Base-by-base conservation (phyloP, 2,113 vertebrate genomes). In the Leptodactylus fuscus region DNA sequence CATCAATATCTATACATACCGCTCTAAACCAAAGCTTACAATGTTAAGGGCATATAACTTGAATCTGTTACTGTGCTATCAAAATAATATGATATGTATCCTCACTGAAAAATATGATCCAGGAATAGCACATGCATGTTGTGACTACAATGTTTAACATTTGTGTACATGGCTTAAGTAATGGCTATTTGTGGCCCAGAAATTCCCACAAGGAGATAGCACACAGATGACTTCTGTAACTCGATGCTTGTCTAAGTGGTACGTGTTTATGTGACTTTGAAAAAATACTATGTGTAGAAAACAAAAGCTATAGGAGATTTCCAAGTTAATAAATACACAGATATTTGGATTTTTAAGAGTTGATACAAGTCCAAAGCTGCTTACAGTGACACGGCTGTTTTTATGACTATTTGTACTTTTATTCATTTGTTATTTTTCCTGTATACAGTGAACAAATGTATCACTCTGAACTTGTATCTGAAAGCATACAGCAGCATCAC, bases 131-230 rank as follows among this genome's bases (percentile, higher is more conserved):
- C 11, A 24, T 9, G 24, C 24, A 62, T 62, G 24, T 29, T 29
- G 12, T 62, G 58, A 24, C 58, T 62, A 24, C 24, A 62, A 62
- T 62, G 24, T 62, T 62, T 29, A 62, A 62, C 58, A 62, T 62
- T 62, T 62, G 58, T 62, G 58, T 62, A 62, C 58, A 62, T 29
- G 58, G 58, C 58, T 62, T 62, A 29, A 62, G 58, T 62, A 11
- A 4, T 62, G 29, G 8, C 58, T 62, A 62, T 62, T 62, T 62
- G 24, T 62, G 58, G 58, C 58, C n/a, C 24, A 62, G 10, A 62
- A 27, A 62, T 62, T 62, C 58, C 58, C 58, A 8, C n/a, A 24
- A n/a, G 55, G n/a, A 24, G 22, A 24, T 24, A 62, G 58, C 58
- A 29, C 11, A 29, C 58, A n/a, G n/a, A 62, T 62, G 24, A 62